Conservation (phyloP, 2,888 invertebrate genomes). For the Syrphus vitripennis region DNA sequence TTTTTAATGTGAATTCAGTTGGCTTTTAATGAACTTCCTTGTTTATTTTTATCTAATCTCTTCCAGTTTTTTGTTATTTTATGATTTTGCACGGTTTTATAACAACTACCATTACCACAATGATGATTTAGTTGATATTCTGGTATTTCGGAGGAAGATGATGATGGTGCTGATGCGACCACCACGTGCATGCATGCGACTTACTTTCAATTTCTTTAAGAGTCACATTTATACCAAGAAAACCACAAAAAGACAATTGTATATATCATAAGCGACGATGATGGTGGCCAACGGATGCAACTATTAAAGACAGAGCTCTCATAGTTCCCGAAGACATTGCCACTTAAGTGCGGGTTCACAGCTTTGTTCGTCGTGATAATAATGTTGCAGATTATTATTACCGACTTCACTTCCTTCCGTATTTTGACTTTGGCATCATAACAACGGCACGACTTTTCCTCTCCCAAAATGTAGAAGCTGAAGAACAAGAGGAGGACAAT, state of each 20-base stretch:
- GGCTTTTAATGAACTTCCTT: slow-evolving; percentile 36
- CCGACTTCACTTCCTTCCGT: slow-evolving; percentile 62
- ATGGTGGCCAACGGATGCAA: not conserved
- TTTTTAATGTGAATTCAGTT: slow-evolving; percentile 17
- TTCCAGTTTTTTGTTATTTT: not conserved
- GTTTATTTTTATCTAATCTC: slow-evolving; percentile 37
- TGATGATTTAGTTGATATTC: not conserved
- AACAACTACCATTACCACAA: slow-evolving; percentile 7
- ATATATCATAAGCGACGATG: not conserved
- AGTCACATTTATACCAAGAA: not conserved
- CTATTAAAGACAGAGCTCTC: not conserved
- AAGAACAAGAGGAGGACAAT: slow-evolving; percentile 10
- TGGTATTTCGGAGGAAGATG: slow-evolving; percentile 22
- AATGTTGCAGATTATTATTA: slow-evolving; percentile 43
- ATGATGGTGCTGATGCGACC: slow-evolving; percentile 10
- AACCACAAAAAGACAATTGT: not conserved
- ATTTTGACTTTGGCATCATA: slow-evolving; percentile 58
- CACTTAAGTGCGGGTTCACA: slow-evolving; percentile 28
- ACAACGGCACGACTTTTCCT: slow-evolving; percentile 38
- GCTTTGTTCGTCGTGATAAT: slow-evolving; percentile 28
- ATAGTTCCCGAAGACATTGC: not conserved
- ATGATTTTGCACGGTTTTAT: slow-evolving; percentile 1
- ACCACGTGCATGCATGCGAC: slow-evolving; percentile 45
- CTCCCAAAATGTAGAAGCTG: slow-evolving; percentile 2
- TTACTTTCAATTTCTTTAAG: slow-evolving; percentile 56